Evolutionary conservation across 2,797 vertebrate species (phyloP), one percentile per base, ranked within the genome.

Genomic region (Gymnopithys bicolor): DNA sequence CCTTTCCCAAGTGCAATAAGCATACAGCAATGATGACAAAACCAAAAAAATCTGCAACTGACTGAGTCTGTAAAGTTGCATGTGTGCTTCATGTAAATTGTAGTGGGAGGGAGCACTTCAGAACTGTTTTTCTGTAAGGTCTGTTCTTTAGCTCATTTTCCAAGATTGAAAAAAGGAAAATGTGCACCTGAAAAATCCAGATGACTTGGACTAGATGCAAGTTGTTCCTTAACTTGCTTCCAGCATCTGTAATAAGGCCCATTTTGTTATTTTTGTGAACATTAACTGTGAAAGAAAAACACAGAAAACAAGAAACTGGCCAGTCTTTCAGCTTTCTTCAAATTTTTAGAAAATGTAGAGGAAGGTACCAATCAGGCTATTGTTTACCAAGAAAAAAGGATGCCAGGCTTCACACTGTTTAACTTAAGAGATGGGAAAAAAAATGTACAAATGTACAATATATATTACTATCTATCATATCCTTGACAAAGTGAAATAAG

Each of bases 401-500:
- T 48, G 68, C 37, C 33, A 70, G 68, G 23, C 75, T 88, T 71
- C 71, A 88, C 53, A 69, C 18, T 86, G 28, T 91, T 96, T 89
- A 63, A 23, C 41, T 45, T 45, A 45, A n/a, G 30, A 43, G 41
- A 63, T 63, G 41, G 41, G 10, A 32, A 45, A 32, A 43, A 17
- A 23, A 43, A 43, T 63, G 10, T 63, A 63, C 60, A 43, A 24
- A 45, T 45, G 62, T n/a, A 12, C 28, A n/a, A 8, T n/a, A 45
- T n/a, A 45, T n/a, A 45, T 17, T 63, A 73, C 48, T 24, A 5
- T 66, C 90, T 95, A 64, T 95, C 69, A 87, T 94, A 63, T 96
- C 63, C 84, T 67, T 94, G 79, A 90, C 59, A 94, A 94, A 95
- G 48, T 58, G 55, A 79, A 92, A 93, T 90, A 96, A 93, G 92